Evolutionary conservation across 37 sponge, comb jelly and placozoan genomes (phyloP).

Genomic region (Aplysina aerophoba): DNA sequence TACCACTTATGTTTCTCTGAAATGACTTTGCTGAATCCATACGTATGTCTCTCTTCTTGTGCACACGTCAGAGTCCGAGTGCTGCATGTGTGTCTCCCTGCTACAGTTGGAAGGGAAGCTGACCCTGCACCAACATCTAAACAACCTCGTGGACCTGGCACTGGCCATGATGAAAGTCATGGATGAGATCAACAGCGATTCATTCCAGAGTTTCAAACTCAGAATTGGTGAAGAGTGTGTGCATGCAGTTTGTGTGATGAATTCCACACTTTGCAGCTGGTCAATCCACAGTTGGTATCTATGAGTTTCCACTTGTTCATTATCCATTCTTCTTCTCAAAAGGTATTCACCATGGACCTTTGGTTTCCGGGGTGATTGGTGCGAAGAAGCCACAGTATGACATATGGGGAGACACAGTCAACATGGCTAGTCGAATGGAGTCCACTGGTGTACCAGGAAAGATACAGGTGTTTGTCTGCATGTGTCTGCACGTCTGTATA

Average conservation of each 20-base stretch:
- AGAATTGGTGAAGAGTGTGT: conserved; percentile 58
- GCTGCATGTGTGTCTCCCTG: too few relatives aligned
- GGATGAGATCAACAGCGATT: conserved; percentile 67
- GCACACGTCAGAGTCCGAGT: too few relatives aligned
- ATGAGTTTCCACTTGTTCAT: too few relatives aligned
- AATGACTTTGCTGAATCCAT: too few relatives aligned
- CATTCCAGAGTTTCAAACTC: conserved; percentile 76
- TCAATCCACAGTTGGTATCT: too few relatives aligned
- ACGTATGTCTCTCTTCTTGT: too few relatives aligned
- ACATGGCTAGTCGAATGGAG: conserved; percentile 93
- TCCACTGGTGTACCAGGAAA: conserved; percentile 79
- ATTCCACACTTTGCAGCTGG: too few relatives aligned
- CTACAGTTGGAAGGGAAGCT: too few relatives aligned
- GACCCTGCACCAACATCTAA: conserved; percentile 37
- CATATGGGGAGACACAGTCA: conserved; percentile 97
- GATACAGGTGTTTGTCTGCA: conserved; percentile 67
- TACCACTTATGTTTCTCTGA: too few relatives aligned
- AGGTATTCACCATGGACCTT: conserved; percentile 85
- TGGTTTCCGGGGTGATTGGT: conserved; percentile 94
- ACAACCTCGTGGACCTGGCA: conserved; percentile 69
- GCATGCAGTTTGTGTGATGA: not conserved
- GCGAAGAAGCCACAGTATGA: conserved; percentile 92
- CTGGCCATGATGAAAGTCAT: conserved; percentile 70
- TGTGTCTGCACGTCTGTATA: not conserved
- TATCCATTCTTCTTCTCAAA: not conserved